phyloP scores from a whole-genome alignment of 2,797 vertebrate species.

The Phaenicophaeus curvirostris region DNA sequence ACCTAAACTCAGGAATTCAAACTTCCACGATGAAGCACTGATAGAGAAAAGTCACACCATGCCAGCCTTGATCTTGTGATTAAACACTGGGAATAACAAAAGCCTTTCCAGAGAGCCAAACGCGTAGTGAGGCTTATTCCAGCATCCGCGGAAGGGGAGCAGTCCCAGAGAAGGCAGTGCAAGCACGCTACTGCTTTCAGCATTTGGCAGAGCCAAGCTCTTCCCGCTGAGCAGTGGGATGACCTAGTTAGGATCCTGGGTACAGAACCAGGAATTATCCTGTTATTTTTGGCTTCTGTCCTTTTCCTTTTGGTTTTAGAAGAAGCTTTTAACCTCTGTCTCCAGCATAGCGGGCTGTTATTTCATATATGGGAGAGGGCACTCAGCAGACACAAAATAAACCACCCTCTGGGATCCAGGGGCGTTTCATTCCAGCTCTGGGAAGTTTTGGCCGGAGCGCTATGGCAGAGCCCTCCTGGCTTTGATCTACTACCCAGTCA shows the following conservation, averaged over 20 bases:
- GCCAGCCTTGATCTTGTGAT: background rate
- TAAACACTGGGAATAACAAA: background rate
- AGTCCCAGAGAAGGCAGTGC: background rate
- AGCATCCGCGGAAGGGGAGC: background rate
- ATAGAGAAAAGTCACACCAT: background rate
- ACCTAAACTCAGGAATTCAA: background rate
- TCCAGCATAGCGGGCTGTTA: background rate
- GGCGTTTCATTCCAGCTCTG: background rate
- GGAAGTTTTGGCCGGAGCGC: background rate
- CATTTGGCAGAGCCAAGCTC: background rate
- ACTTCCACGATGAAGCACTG: background rate
- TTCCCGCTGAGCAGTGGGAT: slow-evolving; percentile 10
- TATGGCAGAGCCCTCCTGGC: slow-evolving; percentile 2
- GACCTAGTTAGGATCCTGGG: slow-evolving; percentile 57
- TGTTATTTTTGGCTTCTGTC: slow-evolving; percentile 5
- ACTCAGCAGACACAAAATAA: background rate
- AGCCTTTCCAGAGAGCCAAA: background rate
- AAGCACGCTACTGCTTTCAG: background rate
- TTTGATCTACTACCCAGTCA: slow-evolving; percentile 6
- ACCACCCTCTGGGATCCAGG: background rate
- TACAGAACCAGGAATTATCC: slow-evolving; percentile 22
- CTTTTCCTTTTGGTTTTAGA: background rate
- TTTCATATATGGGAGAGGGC: background rate
- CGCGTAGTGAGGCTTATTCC: background rate
- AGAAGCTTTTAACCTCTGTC: background rate